These are phyloP conservation scores for Eristalis arbustorum DNA, from an alignment of 2,888 invertebrate species.

Conservation along the genomic window DNA sequence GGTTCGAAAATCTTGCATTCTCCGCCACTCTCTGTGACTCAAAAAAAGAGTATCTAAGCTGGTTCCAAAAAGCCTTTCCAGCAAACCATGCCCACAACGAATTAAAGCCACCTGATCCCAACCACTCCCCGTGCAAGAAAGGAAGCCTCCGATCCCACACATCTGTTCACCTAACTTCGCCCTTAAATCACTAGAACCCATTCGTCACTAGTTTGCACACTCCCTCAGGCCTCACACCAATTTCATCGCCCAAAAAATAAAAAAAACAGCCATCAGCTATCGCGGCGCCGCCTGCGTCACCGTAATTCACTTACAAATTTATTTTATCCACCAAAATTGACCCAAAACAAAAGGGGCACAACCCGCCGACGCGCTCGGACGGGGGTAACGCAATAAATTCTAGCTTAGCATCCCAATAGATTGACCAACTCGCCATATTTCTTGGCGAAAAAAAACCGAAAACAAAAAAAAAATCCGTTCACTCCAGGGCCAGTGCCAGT, in stretches of 20 bases:
- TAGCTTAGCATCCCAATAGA: constrained; percentile 53
- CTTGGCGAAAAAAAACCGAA: constrained; percentile 16
- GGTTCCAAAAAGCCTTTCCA: no score
- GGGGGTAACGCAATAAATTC: constrained; percentile 34
- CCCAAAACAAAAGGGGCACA: constrained; percentile 49
- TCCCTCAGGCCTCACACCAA: not conserved
- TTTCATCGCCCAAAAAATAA: not conserved
- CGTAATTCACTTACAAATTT: constrained; percentile 67
- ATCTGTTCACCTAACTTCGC: not conserved
- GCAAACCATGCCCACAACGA: no score
- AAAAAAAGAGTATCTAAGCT: no score
- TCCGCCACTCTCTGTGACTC: no score
- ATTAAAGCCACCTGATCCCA: no score
- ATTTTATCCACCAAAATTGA: constrained; percentile 66
- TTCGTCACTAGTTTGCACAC: not conserved
- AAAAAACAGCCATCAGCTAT: not conserved
- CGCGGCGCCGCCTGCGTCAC: not conserved
- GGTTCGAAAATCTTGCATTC: no score
- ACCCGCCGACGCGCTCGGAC: not conserved
- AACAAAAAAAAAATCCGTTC: not conserved
- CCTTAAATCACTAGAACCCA: not conserved
- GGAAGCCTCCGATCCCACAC: not conserved
- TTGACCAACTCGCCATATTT: constrained; percentile 64
- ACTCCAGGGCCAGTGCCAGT: not conserved
- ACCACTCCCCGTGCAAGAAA: not conserved